Evolutionary conservation across 2,888 invertebrate species (phyloP), one percentile per base, ranked within the genome.

Genomic region (Eristalis arbustorum): DNA sequence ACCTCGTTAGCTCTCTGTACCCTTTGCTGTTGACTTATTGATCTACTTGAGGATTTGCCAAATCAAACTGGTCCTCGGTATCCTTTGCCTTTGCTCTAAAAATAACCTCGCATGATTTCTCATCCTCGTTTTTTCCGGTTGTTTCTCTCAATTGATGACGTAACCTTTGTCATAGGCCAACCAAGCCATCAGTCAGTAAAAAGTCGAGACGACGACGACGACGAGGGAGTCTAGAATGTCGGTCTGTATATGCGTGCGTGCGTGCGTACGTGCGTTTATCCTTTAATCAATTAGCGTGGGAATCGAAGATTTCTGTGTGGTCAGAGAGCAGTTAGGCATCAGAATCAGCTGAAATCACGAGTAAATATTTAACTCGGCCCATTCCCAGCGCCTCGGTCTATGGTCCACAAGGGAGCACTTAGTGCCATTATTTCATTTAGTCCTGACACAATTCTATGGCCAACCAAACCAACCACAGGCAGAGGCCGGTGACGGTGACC

Each of bases 351-450:
- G 34, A 69, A 76, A 76, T 76, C 76, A 68, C 34, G 40, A 56
- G 34, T 68, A 76, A 76, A 76, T 76, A 76, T 61, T 67, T 68
- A 31, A 61, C 67, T 22, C 42, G 22, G n/a, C 72, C 22, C 49
- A 49, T 18, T 56, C 34, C 23, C 56, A 31, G 31, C 49, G 62
- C 68, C 61, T 6, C 31, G 34, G 49, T 31, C 56, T 56, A 56
- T 56, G 62, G 23, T 62, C 57, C 78, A 66, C 71, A 77, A 63
- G 69, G 63, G 77, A 71, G 57, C 71, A 64, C 71, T 78, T 64
- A 78, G 71, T 63, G 69, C 56, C 63, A 49, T 49, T 49, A 49
- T 42, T 63, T 37, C 49, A 28, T 59, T 40, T 37, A 28, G 64
- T 64, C 71, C 40, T 72, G 78, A 78, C 78, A 71, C 25, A 71